Evolutionary conservation across 2,888 invertebrate species (phyloP).

Genomic region (Andrena marginata): DNA sequence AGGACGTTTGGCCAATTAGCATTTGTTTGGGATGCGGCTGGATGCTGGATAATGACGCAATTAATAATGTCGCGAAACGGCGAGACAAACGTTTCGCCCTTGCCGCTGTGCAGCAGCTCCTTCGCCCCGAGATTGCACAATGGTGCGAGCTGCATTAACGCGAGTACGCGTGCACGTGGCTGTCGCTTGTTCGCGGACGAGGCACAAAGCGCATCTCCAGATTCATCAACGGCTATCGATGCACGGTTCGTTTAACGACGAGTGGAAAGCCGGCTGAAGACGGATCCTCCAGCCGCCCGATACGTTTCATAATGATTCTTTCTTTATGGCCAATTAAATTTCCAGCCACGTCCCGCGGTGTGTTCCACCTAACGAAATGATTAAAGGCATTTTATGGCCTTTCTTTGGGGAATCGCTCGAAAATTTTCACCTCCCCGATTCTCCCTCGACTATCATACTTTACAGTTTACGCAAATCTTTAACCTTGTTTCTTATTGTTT

Average conservation of each 20-base stretch:
- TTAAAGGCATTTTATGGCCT: slow-evolving; percentile 24
- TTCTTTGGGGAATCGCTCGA: neutral
- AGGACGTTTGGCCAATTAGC: slow-evolving; percentile 55
- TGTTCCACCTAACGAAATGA: slow-evolving; percentile 24
- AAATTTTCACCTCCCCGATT: no score
- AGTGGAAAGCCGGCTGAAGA: slow-evolving; percentile 36
- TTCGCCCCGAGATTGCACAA: slow-evolving; percentile 2
- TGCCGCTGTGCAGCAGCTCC: slow-evolving; percentile 16
- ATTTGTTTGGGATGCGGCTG: slow-evolving; percentile 62
- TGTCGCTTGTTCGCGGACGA: slow-evolving; percentile 37
- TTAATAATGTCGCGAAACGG: slow-evolving; percentile 68
- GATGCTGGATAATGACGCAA: slow-evolving; percentile 62
- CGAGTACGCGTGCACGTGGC: slow-evolving; percentile 18
- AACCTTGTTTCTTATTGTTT: slow-evolving; percentile 9
- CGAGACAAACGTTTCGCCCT: slow-evolving; percentile 50
- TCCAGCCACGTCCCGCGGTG: neutral
- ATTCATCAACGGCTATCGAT: slow-evolving; percentile 56
- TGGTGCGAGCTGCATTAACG: slow-evolving; percentile 18
- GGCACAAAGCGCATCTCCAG: slow-evolving; percentile 42
- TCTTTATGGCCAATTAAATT: slow-evolving; percentile 56
- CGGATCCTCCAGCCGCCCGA: slow-evolving; percentile 38
- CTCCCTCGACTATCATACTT: no score
- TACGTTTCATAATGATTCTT: slow-evolving; percentile 49
- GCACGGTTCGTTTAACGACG: slow-evolving; percentile 50
- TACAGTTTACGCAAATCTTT: neutral